Percentiles rank a stretch among this genome's conserved stretches.
Evolutionary conservation across 1,140 invertebrate genomes (phyloP).

Genomic region (Drosophila lacteicornis): DNA sequence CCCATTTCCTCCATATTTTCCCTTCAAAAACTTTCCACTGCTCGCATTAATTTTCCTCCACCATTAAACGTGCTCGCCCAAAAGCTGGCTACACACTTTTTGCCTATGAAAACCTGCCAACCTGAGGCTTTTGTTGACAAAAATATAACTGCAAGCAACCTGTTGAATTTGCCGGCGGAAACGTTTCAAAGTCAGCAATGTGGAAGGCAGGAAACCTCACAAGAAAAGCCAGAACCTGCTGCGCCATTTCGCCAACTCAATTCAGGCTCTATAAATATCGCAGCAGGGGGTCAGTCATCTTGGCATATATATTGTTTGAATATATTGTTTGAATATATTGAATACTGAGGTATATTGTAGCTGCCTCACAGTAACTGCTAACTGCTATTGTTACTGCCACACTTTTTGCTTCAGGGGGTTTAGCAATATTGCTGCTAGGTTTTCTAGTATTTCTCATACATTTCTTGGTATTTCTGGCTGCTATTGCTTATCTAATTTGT

Average conservation of each 20-base stretch:
- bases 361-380: background rate
- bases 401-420: background rate
- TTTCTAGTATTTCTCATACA: background rate
- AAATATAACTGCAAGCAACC: constrained; percentile 17
- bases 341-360: background rate
- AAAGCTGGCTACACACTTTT: constrained; percentile 48
- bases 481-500: background rate
- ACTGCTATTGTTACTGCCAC: background rate
- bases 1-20: background rate
- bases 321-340: background rate
- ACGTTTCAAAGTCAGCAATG: constrained; percentile 21
- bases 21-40: constrained; percentile 5
- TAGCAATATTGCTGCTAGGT: too few relatives aligned
- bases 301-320: background rate
- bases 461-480: background rate
- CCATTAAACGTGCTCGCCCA: constrained; percentile 30
- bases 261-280: constrained; percentile 48
- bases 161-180: constrained; percentile 11
- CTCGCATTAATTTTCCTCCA: background rate
- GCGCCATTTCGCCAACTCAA: constrained; percentile 16
- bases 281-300: constrained; percentile 22
- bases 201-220: constrained; percentile 13
- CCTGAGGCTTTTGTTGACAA: background rate
- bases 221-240: constrained; percentile 2
- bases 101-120: background rate